phyloP scores from a whole-genome alignment of 35 echinoderm and acorn worm species.

The Amphiura filiformis region DNA sequence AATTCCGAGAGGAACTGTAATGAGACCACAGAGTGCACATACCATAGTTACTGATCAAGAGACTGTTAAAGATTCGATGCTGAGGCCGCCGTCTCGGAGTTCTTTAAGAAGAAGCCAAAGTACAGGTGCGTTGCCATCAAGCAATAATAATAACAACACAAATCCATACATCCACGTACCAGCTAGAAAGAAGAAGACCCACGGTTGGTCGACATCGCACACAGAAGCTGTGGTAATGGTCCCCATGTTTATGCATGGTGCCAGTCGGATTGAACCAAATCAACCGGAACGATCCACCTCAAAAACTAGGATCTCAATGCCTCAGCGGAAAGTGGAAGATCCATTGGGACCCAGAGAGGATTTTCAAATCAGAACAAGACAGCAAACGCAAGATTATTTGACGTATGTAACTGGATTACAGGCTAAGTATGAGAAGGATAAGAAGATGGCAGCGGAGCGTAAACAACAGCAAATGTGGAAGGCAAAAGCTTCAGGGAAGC shows the following conservation, averaged over 20 bases:
- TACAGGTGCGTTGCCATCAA: conserved; percentile 16
- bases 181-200: conserved; percentile 59
- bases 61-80: conserved; percentile 15
- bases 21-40: conserved; percentile 63
- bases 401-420: conserved; percentile 60
- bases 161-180: neutral
- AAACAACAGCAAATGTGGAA: conserved; percentile 67
- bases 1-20: conserved; percentile 51
- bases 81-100: neutral
- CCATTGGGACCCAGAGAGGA: conserved; percentile 60
- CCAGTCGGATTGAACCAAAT: conserved; percentile 17
- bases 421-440: conserved; percentile 41
- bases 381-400: conserved; percentile 81
- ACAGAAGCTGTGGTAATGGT: conserved; percentile 60
- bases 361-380: conserved; percentile 72
- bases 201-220: conserved; percentile 81
- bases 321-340: conserved; percentile 52
- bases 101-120: conserved; percentile 3
- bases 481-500: conserved; percentile 59
- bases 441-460: conserved; percentile 30
- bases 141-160: neutral
- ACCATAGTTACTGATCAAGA: conserved; percentile 8
- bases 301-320: neutral
- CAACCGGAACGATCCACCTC: neutral
- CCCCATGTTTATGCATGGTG: conserved; percentile 87